Evolutionary conservation across 2,113 vertebrate genomes (phyloP).

Genomic region (Ophthalmolycus amberensis): DNA sequence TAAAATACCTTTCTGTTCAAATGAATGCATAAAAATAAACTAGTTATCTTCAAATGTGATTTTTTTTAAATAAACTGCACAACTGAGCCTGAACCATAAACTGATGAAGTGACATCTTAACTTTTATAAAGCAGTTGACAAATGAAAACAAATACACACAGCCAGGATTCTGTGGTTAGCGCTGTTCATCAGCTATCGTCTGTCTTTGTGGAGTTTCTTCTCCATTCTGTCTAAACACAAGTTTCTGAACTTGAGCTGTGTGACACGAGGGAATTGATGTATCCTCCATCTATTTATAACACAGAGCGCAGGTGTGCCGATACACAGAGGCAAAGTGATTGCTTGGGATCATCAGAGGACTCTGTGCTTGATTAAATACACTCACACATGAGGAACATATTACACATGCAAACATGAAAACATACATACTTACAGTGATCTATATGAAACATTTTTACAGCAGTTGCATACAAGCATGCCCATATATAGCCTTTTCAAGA

Average conservation of each 20-base stretch:
- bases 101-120: background rate
- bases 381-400: background rate
- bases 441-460: background rate
- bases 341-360: constrained; percentile 30
- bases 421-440: background rate
- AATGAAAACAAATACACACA: background rate
- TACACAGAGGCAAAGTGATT: constrained; percentile 54
- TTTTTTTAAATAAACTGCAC: too few species aligned
- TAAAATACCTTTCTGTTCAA: background rate
- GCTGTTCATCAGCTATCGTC: background rate
- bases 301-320: constrained; percentile 57
- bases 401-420: background rate
- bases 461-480: background rate
- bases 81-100: background rate
- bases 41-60: too few species aligned
- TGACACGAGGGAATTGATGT: constrained; percentile 57
- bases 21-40: background rate
- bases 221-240: constrained; percentile 53
- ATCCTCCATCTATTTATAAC: constrained; percentile 72
- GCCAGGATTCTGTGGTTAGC: background rate
- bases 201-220: constrained; percentile 34
- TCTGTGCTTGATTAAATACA: constrained; percentile 27
- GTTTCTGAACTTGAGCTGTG: constrained; percentile 55
- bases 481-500: background rate
- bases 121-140: background rate